phyloP scores from a whole-genome alignment of 1,140 invertebrate species.

The Mycetomoellerius zeteki region DNA sequence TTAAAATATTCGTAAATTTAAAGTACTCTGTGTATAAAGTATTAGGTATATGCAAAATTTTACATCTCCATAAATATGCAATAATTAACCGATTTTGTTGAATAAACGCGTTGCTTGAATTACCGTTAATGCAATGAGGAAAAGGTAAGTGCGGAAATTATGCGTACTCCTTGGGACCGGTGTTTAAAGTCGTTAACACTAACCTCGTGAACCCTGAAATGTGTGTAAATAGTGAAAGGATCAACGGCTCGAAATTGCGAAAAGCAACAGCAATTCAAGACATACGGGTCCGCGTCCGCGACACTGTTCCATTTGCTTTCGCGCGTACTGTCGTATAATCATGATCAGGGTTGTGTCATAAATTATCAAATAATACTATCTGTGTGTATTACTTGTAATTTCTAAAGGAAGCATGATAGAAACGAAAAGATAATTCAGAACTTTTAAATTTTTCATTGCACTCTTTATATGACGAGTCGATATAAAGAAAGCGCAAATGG shows the following conservation, averaged over 20 bases:
- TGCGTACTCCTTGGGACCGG: constrained; percentile 14
- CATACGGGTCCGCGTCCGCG: constrained; percentile 1
- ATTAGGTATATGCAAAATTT: not conserved
- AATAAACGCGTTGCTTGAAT: not conserved
- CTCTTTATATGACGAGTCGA: not conserved
- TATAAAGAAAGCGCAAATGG: not conserved
- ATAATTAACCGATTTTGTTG: not conserved
- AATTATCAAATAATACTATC: constrained; percentile 26
- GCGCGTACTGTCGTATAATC: not conserved
- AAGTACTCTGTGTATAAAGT: too few species aligned
- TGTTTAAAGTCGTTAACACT: constrained; percentile 63
- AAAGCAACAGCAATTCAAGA: constrained; percentile 50
- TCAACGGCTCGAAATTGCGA: constrained; percentile 65
- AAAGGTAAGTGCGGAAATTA: constrained; percentile 24
- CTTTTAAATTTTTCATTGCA: not conserved
- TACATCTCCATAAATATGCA: not conserved
- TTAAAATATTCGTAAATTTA: not conserved
- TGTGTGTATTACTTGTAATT: not conserved
- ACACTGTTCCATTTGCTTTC: constrained; percentile 19
- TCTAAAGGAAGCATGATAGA: not conserved
- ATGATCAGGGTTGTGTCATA: constrained; percentile 22
- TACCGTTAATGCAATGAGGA: not conserved
- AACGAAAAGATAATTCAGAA: not conserved
- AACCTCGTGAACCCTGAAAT: constrained; percentile 71
- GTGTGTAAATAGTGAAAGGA: constrained; percentile 73